Evolutionary conservation across 2,113 vertebrate species (phyloP), one percentile per base, ranked within the genome.

Genomic region (Notiomystis cincta): DNA sequence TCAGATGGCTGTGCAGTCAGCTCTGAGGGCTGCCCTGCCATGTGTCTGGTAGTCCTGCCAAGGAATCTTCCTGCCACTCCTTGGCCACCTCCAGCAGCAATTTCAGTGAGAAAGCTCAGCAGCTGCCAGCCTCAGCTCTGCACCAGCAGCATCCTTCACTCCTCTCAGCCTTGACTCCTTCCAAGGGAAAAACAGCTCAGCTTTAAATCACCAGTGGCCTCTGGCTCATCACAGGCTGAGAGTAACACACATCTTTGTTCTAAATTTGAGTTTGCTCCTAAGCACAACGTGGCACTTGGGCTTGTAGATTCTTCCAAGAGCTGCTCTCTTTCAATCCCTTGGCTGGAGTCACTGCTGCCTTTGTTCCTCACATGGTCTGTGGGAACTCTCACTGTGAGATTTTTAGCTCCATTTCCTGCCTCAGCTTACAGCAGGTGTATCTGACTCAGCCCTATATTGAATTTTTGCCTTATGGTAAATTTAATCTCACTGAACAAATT

Each of bases 1-100:
- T 89, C 11, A 73, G 92, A 71, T 14, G 84, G 31, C 60, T 77
- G 58, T 79, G 86, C 35, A 81, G 60, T 48, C 44, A 58, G 67
- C 75, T 82, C 75, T 62, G 56, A 53, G 56, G 61, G 18, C 61
- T 76, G 93, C 71, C 93, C 79, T 89, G 92, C 37, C 90, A 40
- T 10, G 57, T 48, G 77, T 23, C 89, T 86, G 35, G n/a, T 8
- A 50, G 81, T 15, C 44, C 13, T 60, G 90, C 82, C 48, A 82
- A 42, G 51, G 40, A 57, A 72, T 67, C 28, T 35, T 79, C 40
- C 84, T 95, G 84, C 87, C 84, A 40, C 18, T 83, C 80, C 95
- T 76, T 37, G 82, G 69, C 58, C 77, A 82, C 67, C 44, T 42
- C 81, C 89, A 86, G 87, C 56, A 11, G 53, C 35, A 51, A 19